phyloP scores from a whole-genome alignment of 37 sponge, comb jelly and placozoan genomes.

The Chondrosia reniformis region DNA sequence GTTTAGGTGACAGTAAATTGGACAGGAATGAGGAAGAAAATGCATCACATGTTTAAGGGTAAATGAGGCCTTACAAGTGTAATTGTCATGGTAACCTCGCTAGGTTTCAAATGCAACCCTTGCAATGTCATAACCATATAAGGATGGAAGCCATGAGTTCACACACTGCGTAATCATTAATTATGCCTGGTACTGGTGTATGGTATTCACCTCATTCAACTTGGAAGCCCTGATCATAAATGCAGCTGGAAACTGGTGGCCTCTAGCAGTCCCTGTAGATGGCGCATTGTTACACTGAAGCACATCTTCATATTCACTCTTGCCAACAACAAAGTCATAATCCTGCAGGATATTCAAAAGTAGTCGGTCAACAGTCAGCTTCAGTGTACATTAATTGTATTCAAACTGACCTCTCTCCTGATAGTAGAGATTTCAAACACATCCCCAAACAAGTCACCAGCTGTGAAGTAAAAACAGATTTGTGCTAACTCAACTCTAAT shows the following conservation, averaged over 20 bases:
- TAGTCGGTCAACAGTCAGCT: no score
- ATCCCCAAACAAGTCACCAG: constrained; percentile 50
- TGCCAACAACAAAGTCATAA: constrained; percentile 42
- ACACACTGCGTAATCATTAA: no score
- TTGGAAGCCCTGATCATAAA: constrained; percentile 45
- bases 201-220: constrained; percentile 38
- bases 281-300: constrained; percentile 45
- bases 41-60: no score
- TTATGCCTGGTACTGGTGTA: background rate
- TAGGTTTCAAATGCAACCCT: no score
- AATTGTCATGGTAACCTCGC: no score
- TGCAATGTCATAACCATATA: no score
- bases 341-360: constrained; percentile 20
- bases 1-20: no score
- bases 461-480: background rate
- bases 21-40: no score
- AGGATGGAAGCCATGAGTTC: no score
- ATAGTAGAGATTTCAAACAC: constrained; percentile 48
- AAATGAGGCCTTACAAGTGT: no score
- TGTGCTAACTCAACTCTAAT: background rate
- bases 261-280: constrained; percentile 35
- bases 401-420: constrained; percentile 40
- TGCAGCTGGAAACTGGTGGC: constrained; percentile 61
- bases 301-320: constrained; percentile 46
- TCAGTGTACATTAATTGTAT: no score